phyloP scores from a whole-genome alignment of 2,113 vertebrate species.

The Apus apus region DNA sequence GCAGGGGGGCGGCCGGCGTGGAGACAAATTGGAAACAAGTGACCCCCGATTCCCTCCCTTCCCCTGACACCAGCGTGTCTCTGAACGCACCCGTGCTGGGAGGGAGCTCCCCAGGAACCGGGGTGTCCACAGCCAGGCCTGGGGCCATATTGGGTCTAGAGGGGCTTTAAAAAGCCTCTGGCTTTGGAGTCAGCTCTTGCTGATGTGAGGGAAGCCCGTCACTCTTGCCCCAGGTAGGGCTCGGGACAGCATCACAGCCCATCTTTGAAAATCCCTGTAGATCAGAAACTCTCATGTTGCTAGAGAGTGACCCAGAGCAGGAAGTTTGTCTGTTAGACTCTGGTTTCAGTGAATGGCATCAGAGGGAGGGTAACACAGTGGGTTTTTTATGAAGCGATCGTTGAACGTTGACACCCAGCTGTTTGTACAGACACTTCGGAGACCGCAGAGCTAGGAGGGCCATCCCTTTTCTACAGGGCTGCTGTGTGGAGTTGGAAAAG shows the following conservation, averaged over 20 bases:
- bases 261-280: not conserved
- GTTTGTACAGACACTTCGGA: not conserved
- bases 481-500: not conserved
- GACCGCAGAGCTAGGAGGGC: not conserved
- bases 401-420: not conserved
- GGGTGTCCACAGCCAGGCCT: too few relatives aligned
- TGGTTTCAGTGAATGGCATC: not conserved
- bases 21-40: accelerated
- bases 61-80: not conserved
- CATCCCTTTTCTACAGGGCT: not conserved
- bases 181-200: not conserved
- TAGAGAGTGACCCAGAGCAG: not conserved
- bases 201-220: not conserved
- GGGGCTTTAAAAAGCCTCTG: accelerated
- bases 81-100: accelerated
- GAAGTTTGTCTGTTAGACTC: not conserved
- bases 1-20: not conserved
- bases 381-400: not conserved
- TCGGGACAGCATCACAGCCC: accelerated
- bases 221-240: not conserved
- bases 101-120: not conserved
- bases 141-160: not conserved
- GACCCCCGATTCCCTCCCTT: not conserved
- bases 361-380: too few relatives aligned
- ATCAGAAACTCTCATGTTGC: accelerated